Evolutionary conservation across 2,888 invertebrate genomes (phyloP).

Genomic region (Pimpla rufipes): DNA sequence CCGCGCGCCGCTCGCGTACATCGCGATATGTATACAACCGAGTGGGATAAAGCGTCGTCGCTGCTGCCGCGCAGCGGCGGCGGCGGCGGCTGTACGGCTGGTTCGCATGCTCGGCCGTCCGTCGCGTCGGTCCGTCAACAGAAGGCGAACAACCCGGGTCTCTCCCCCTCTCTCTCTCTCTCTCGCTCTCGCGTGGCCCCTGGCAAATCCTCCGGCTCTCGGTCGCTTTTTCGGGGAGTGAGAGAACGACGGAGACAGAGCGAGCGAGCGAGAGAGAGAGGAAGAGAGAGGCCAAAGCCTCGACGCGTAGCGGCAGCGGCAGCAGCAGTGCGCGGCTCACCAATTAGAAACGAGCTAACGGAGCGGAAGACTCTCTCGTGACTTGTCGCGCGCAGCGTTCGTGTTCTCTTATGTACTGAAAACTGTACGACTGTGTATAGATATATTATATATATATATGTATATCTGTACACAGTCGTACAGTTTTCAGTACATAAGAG

Average conservation of each 20-base stretch:
- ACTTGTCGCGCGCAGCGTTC: constrained; percentile 65
- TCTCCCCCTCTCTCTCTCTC: background rate
- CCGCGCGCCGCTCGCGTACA: constrained; percentile 44
- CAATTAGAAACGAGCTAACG: constrained; percentile 75
- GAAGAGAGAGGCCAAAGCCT: constrained; percentile 38
- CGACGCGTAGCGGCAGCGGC: constrained; percentile 56
- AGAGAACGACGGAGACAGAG: too few relatives aligned
- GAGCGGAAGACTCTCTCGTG: constrained; percentile 73
- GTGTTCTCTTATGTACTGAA: constrained; percentile 48
- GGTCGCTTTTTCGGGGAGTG: constrained; percentile 43
- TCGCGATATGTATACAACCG: constrained; percentile 39
- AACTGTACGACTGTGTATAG: constrained; percentile 37
- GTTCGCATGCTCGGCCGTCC: constrained; percentile 35
- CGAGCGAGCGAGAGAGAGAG: constrained; percentile 12
- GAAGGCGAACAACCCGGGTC: constrained; percentile 34
- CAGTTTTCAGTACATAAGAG: too few relatives aligned
- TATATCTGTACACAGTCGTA: background rate
- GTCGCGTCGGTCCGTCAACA: constrained; percentile 31
- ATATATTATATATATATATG: background rate
- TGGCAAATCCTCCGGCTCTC: constrained; percentile 33
- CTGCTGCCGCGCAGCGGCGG: too few relatives aligned
- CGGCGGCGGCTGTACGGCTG: constrained; percentile 12
- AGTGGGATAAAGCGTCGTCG: constrained; percentile 25
- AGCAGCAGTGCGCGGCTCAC: constrained; percentile 60
- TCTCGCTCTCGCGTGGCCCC: constrained; percentile 3